Evolutionary conservation across 1,140 invertebrate genomes (phyloP), one percentile per base, ranked within the genome.

Genomic region (Melitaea cinxia): DNA sequence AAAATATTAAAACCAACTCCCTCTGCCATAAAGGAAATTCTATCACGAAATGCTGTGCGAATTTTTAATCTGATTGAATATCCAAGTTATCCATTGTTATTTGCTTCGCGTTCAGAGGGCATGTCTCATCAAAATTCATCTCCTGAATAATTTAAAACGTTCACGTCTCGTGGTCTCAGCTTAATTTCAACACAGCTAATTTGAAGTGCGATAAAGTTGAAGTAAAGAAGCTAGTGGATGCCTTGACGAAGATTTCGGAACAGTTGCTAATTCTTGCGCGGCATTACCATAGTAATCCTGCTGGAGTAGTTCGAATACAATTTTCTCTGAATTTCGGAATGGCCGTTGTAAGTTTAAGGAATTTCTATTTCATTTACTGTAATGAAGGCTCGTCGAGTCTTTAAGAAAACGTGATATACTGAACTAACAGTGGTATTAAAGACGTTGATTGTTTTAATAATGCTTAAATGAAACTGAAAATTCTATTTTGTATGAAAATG

Each of bases 101-200:
- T 50, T 50, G n/a, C 47, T 10, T 23, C 10, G 47, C 47, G 47
- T 50, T 24, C 47, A 50, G 47, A 50, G 47, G 47, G 21, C 23
- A 50, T n/a, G 21, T 10, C 24, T 50, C 47, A 50, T 50, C 47
- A 50, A 50, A 50, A 50, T 50, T 50, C 47, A 50, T 50, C 24
- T 24, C 24, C 24, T 50, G 47, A 50, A 50, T 50, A 50, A 50
- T 50, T 50, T 50, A 50, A 50, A 50, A 50, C 23, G 26, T 50
- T 50, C 47, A 50, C 47, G 47, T 50, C 47, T 50, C 24, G 47
- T 28, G 47, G 47, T 50, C 21, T 15, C 23, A 15, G 17, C 47
- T 50, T 50, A 50, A 50, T 50, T 50, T 50, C n/a, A 24, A 50
- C 39, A 28, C 47, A 50, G 47, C 47, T 50, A 50, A 50, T 50